phyloP scores from a whole-genome alignment of 2,797 vertebrate species.

The Tokudaia muenninki region DNA sequence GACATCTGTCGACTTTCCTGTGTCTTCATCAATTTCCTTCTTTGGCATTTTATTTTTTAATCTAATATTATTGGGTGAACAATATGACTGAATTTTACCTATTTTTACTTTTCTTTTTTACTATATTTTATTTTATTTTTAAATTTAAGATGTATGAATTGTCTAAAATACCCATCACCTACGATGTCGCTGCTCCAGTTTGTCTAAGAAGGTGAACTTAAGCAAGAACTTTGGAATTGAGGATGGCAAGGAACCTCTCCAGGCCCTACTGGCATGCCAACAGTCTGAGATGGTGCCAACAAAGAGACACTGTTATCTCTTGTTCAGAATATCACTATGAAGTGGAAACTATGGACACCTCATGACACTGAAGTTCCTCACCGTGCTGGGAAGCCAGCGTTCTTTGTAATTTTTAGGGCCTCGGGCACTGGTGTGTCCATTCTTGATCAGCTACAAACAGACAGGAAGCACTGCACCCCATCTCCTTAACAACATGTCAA shows the following conservation, averaged over 20 bases:
- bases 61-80: neutral
- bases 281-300: neutral
- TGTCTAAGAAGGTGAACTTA: neutral
- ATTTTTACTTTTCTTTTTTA: neutral
- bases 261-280: neutral
- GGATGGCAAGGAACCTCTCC: neutral
- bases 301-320: neutral
- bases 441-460: neutral
- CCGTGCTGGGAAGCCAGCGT: neutral
- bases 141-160: neutral
- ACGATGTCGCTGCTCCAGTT: neutral
- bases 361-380: neutral
- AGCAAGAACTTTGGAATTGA: neutral
- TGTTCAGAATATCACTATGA: constrained; percentile 25
- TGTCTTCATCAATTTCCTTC: neutral
- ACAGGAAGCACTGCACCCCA: neutral
- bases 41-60: neutral
- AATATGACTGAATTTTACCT: neutral
- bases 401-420: neutral
- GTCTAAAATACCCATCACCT: constrained; percentile 15
- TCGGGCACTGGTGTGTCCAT: neutral
- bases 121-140: neutral
- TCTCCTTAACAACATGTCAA: neutral
- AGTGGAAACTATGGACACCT: neutral
- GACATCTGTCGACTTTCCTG: neutral